Percentiles rank a stretch among this genome's conserved stretches.
phyloP scores from a whole-genome alignment of 2,113 vertebrate species.

The Gasterosteus aculeatus region DNA sequence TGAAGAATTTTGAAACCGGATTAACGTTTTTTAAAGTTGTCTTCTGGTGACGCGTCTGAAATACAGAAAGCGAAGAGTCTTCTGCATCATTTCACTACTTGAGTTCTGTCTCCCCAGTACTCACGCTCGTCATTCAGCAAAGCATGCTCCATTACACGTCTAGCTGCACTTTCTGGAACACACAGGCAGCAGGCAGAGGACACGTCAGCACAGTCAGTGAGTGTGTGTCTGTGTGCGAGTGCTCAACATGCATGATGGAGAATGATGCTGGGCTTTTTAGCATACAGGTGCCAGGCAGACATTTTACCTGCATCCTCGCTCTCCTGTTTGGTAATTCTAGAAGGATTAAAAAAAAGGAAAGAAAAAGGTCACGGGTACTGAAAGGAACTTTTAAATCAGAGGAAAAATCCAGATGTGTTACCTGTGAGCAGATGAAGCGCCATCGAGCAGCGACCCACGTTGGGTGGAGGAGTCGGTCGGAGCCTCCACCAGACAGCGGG shows the following conservation, averaged over 20 bases:
- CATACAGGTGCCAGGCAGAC: not conserved
- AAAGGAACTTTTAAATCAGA: not conserved
- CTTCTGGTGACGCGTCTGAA: not conserved
- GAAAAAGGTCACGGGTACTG: not conserved
- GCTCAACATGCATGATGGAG: slow-evolving; percentile 45
- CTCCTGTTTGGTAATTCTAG: slow-evolving; percentile 58
- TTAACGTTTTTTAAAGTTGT: not conserved
- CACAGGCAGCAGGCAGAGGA: slow-evolving; percentile 40
- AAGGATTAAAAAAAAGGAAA: slow-evolving; percentile 30
- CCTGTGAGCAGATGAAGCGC: slow-evolving; percentile 77
- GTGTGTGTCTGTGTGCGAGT: no score
- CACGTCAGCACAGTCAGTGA: slow-evolving; percentile 37
- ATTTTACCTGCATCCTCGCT: slow-evolving; percentile 73
- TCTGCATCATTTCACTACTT: not conserved
- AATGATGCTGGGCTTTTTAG: not conserved
- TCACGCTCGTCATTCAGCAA: slow-evolving; percentile 97
- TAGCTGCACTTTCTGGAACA: slow-evolving; percentile 82
- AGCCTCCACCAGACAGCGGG: slow-evolving; percentile 86
- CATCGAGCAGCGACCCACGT: slow-evolving; percentile 68
- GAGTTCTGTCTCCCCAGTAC: slow-evolving; percentile 63
- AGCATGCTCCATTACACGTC: slow-evolving; percentile 92
- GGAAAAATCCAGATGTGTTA: slow-evolving; percentile 36
- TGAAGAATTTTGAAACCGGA: not conserved
- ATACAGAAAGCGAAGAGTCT: not conserved
- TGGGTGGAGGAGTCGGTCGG: slow-evolving; percentile 60